Base-by-base conservation (phyloP, 2,797 vertebrate species). In the Cephalopachus bancanus region DNA sequence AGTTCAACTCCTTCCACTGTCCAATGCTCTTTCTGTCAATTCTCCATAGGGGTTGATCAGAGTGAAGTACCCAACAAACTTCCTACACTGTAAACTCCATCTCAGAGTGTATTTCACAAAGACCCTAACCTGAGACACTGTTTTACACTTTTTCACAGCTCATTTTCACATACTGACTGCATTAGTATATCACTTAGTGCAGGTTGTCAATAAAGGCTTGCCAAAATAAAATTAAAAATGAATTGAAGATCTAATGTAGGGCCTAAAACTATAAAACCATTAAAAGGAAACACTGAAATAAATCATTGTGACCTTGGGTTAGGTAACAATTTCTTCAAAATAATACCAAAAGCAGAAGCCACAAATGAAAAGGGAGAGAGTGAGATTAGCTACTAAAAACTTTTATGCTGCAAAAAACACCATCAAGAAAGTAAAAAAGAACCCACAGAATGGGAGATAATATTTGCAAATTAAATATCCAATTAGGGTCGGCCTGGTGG, bases 231-330 rank as follows among this genome's bases (percentile, higher is more conserved):
- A 55, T 57, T 33, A 33, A 79, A 93, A 83, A 76, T 85, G 49
- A 10, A 51, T 89, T 69, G 79, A 3, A 88, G 28, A 60, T 51
- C 51, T 91, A 76, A 74, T 62, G 9, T 57, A 91, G 88, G 11
- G 28, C 11, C 49, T 83, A 76, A 93, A 75, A 85, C 28, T 72
- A 94, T 59, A 90, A 94, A 94, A 94, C 5, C 60, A 24, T 30
- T 81, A 86, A 10, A 87, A 74, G 33, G 72, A 90, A 94, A 91
- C n/a, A 85, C 6, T 94, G 53, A 24, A 90, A 24, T 51, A 89
- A 76, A 89, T 85, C 19, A 22, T 87, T 67, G 17, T 87, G 30
- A 75, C 65, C 33, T 24, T 83, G 26, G 20, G 30, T 83, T 76
- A 88, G 37, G 53, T 26, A 92, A 92, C 0, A 65, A 33, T 67